A percentile compares a stretch with the other conserved stretches of the same genome.
phyloP scores from a whole-genome alignment of 2,888 invertebrate species.

The Eumacrocentrus americanus region DNA sequence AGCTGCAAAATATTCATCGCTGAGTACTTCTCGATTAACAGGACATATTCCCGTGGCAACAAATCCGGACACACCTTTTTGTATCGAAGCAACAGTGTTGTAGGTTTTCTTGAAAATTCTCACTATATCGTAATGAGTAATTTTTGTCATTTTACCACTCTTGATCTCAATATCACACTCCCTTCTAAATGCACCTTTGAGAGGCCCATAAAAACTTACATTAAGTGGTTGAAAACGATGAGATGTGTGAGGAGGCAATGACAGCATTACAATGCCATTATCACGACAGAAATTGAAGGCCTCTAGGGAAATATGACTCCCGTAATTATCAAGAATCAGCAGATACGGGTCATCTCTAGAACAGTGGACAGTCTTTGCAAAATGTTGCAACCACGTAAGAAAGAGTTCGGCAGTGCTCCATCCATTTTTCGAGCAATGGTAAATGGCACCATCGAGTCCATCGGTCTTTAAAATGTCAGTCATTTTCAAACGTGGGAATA shows the following conservation, averaged over 20 bases:
- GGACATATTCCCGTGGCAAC: too few species aligned
- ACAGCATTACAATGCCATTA: conserved; percentile 39
- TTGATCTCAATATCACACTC: conserved; percentile 32
- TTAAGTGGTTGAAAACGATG: conserved; percentile 43
- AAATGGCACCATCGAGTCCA: conserved; percentile 55
- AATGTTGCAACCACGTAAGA: conserved; percentile 40
- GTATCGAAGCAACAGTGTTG: conserved; percentile 25
- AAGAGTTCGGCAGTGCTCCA: conserved; percentile 38
- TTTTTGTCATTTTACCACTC: conserved; percentile 13
- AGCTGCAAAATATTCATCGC: too few species aligned
- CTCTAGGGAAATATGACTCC: conserved; percentile 42
- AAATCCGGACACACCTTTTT: too few species aligned
- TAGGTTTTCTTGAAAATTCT: conserved; percentile 33
- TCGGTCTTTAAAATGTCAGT: conserved; percentile 54
- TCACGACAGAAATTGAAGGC: conserved; percentile 35
- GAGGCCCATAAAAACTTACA: conserved; percentile 40
- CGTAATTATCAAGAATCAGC: conserved; percentile 47
- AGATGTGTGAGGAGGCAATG: conserved; percentile 44
- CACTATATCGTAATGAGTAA: conserved; percentile 36
- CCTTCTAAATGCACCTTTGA: conserved; percentile 40
- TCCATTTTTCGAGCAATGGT: conserved; percentile 48
- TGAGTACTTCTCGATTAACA: too few species aligned
- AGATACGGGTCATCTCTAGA: conserved; percentile 49
- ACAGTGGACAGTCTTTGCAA: conserved; percentile 47
- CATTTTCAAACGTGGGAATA: conserved; percentile 59